A percentile compares a stretch with the other conserved stretches of the same genome.
These are phyloP conservation scores for Epistrophe grossulariae DNA, from an alignment of 2,888 invertebrate genomes.

Conservation along the genomic window DNA sequence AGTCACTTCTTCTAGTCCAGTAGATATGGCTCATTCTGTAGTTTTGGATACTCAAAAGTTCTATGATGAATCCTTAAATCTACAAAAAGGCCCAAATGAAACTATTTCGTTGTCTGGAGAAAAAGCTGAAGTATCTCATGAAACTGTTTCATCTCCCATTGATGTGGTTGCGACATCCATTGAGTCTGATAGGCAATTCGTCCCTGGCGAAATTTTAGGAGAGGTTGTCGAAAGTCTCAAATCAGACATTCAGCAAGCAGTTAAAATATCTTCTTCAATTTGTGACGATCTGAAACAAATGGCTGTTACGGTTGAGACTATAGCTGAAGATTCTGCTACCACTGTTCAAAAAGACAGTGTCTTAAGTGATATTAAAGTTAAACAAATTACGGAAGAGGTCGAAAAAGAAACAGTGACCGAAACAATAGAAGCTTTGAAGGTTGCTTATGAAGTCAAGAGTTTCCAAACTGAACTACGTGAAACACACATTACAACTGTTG, in stretches of 20 bases:
- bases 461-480: slow-evolving; percentile 86
- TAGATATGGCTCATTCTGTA: slow-evolving; percentile 55
- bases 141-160: slow-evolving; percentile 70
- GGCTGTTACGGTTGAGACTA: slow-evolving; percentile 64
- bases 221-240: slow-evolving; percentile 49
- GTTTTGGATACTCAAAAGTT: slow-evolving; percentile 6
- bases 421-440: slow-evolving; percentile 59
- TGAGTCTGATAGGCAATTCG: slow-evolving; percentile 52
- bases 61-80: background rate
- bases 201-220: slow-evolving; percentile 43
- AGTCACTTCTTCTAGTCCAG: slow-evolving; percentile 66
- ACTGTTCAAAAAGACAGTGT: slow-evolving; percentile 58
- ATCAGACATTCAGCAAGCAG: slow-evolving; percentile 63
- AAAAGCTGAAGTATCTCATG: slow-evolving; percentile 37
- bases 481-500: slow-evolving; percentile 89
- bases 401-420: slow-evolving; percentile 54
- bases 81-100: background rate
- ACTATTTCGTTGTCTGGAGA: slow-evolving; percentile 40
- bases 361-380: slow-evolving; percentile 45
- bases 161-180: slow-evolving; percentile 43
- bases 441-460: slow-evolving; percentile 56
- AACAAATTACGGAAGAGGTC: slow-evolving; percentile 69
- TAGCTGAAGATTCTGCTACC: slow-evolving; percentile 59
- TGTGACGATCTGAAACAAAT: slow-evolving; percentile 63
- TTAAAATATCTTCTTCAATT: slow-evolving; percentile 54